Evolutionary conservation across 2,113 vertebrate species (phyloP).

Genomic region (Siphamia tubifer): DNA sequence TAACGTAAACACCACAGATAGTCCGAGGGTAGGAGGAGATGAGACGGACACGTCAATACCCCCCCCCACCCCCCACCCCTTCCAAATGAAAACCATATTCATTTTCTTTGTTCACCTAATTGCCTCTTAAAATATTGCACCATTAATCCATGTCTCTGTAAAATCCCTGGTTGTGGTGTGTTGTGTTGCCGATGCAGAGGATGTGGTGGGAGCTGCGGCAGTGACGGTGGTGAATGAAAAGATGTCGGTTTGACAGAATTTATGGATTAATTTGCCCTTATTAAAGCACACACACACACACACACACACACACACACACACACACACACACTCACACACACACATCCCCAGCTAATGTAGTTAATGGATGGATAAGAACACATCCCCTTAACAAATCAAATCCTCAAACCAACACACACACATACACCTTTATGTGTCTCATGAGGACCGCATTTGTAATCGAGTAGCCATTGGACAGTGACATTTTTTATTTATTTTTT

Average conservation of each 20-base stretch:
- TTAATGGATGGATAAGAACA: slow-evolving; percentile 56
- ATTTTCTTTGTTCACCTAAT: background rate
- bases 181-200: background rate
- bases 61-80: background rate
- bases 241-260: slow-evolving; percentile 36
- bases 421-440: no score
- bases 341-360: slow-evolving; percentile 42
- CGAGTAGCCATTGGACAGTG: no score
- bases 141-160: background rate
- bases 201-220: background rate
- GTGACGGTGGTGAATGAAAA: slow-evolving; percentile 32
- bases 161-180: background rate
- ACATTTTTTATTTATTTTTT: no score
- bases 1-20: slow-evolving; percentile 59
- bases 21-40: background rate
- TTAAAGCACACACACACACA: slow-evolving; percentile 42
- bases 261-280: slow-evolving; percentile 53
- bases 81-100: background rate
- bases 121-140: background rate
- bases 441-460: no score
- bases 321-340: slow-evolving; percentile 18
- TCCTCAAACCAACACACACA: background rate
- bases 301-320: slow-evolving; percentile 25
- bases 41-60: slow-evolving; percentile 12
- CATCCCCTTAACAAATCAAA: slow-evolving; percentile 11